Percentiles rank a stretch among this genome's conserved stretches.
Evolutionary conservation across 2,113 vertebrate species (phyloP).

Genomic region (Muntiacus muntjak): DNA sequence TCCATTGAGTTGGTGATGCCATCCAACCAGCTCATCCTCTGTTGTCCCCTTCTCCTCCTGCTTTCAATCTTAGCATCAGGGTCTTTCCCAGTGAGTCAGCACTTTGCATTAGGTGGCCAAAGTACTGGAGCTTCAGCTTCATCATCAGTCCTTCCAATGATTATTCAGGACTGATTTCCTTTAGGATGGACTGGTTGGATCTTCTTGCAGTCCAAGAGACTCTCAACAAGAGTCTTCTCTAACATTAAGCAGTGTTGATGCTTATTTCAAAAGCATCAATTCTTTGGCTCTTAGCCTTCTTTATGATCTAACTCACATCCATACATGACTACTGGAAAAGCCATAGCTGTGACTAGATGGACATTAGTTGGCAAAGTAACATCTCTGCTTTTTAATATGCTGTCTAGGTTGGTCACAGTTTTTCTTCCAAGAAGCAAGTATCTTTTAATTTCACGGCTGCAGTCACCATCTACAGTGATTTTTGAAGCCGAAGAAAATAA

Average conservation of each 20-base stretch:
- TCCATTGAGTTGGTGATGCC: neutral
- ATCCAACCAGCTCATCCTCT: neutral
- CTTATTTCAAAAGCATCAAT: neutral
- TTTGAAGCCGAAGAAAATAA: neutral
- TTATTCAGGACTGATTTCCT: neutral
- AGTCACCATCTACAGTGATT: neutral
- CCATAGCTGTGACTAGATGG: neutral
- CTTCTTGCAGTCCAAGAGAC: neutral
- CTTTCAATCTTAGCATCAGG: neutral
- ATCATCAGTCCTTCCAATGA: neutral
- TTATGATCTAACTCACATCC: neutral
- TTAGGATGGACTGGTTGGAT: neutral
- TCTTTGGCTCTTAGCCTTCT: neutral
- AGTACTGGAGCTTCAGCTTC: neutral
- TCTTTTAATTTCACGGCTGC: neutral
- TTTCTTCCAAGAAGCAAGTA: neutral
- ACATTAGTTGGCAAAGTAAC: neutral
- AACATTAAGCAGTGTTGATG: neutral
- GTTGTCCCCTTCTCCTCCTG: neutral
- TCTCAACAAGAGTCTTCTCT: neutral
- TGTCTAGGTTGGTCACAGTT: neutral
- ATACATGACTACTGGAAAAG: neutral
- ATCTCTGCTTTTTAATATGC: neutral
- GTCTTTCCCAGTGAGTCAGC: neutral
- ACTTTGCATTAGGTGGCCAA: neutral